Evolutionary conservation across 2,888 invertebrate genomes (phyloP), one percentile per base, ranked within the genome.

Genomic region (Taphrorychus bicolor): DNA sequence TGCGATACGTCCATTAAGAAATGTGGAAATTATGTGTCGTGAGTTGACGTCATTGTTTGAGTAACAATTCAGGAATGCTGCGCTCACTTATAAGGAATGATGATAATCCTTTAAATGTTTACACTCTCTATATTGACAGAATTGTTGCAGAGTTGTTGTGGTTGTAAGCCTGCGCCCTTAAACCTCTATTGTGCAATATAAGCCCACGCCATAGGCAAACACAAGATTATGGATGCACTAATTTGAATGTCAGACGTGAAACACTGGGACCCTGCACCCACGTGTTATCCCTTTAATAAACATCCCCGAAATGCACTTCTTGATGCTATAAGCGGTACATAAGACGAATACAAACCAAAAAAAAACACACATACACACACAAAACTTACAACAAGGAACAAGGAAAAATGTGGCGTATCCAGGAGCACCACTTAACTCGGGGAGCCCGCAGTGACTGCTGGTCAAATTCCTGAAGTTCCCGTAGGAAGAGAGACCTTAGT

Each of bases 371-470:
- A 45, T 16, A 45, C 45, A 73, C 45, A 45, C 45, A 45, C 45
- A 73, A 72, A 79, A 79, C 74, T 77, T 48, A 45, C 49, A 21
- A 77, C 74, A 80, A 79, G 76, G 77, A 79, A 78, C 79, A 78
- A 53, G 56, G 58, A 63, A 66, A 66, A 63, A 52, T 32, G 42
- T 66, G 70, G 66, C 70, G 70, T 66, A 70, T 79, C 81, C 81
- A 82, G 82, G 81, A 82, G 82, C 82, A 82, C 82, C 79, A 82
- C 82, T 81, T 81, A 81, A 82, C 81, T 81, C 81, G 75, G 78
- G 80, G 82, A 82, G 82, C 78, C 80, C 81, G 81, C 80, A 82
- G 81, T 81, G 82, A 82, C 82, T 82, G 80, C 23, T 41, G 11
- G 49, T 18, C 58, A 69, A 69, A 66, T 62, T 62, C 66, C 69